Evolutionary conservation across 2,797 vertebrate species (phyloP).

Genomic region (Argya squamiceps): DNA sequence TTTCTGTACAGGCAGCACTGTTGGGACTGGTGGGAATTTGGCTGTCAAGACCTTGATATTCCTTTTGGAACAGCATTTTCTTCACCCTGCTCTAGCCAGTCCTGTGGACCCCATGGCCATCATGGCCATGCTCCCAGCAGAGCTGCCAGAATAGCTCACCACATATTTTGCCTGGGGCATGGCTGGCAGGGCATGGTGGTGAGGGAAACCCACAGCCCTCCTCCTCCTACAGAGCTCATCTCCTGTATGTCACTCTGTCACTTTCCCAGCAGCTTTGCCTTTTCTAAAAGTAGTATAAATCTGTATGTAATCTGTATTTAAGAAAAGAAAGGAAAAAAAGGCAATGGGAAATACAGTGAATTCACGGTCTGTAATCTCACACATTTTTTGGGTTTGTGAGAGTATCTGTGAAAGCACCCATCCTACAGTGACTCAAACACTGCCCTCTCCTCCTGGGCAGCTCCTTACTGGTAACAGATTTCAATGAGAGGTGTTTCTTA

Average conservation of each 20-base stretch:
- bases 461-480: neutral
- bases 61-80: neutral
- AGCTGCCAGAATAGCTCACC: neutral
- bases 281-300: neutral
- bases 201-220: neutral
- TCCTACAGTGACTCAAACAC: neutral
- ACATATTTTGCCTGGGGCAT: neutral
- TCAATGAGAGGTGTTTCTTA: neutral
- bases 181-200: neutral
- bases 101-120: neutral
- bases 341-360: neutral
- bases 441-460: neutral
- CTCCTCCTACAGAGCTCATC: neutral
- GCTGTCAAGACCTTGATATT: neutral
- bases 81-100: neutral
- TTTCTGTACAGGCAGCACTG: neutral
- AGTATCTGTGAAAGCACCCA: neutral
- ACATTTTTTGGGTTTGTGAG: neutral
- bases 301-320: neutral
- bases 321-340: neutral
- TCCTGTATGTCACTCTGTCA: neutral
- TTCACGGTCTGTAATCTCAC: neutral
- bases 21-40: neutral
- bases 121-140: neutral
- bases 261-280: neutral